Evolutionary conservation across 2,113 vertebrate genomes (phyloP).

Genomic region (Aptenodytes patagonicus): DNA sequence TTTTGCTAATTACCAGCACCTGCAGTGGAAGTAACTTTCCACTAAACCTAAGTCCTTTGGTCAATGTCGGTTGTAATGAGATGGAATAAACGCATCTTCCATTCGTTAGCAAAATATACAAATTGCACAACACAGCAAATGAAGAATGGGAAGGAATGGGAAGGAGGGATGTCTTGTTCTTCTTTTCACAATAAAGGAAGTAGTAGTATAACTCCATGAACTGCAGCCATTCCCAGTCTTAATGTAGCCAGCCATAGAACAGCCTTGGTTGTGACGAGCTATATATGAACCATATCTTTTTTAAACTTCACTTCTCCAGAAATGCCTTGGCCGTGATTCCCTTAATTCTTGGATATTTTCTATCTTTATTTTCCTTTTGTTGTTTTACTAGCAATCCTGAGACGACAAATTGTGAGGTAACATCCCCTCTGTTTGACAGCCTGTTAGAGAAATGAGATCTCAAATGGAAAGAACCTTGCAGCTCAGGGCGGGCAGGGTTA

Average conservation of each 20-base stretch:
- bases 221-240: not conserved
- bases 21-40: slow-evolving; percentile 6
- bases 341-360: not conserved
- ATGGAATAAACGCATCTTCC: not conserved
- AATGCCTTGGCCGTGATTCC: not conserved
- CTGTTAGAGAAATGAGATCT: not conserved
- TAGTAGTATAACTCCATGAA: not conserved
- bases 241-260: not conserved
- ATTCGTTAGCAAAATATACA: not conserved
- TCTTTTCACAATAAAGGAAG: not conserved
- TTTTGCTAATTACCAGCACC: slow-evolving; percentile 30
- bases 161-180: not conserved
- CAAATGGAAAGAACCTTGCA: not conserved
- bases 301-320: not conserved
- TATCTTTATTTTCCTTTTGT: not conserved
- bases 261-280: not conserved
- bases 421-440: not conserved
- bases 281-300: not conserved
- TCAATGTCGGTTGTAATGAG: not conserved
- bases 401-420: not conserved
- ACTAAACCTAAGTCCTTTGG: not conserved
- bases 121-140: not conserved
- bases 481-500: not conserved
- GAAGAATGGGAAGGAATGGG: not conserved
- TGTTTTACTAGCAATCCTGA: not conserved